Conservation (phyloP, 1,140 invertebrate species). For the Drosophila navojoa region DNA sequence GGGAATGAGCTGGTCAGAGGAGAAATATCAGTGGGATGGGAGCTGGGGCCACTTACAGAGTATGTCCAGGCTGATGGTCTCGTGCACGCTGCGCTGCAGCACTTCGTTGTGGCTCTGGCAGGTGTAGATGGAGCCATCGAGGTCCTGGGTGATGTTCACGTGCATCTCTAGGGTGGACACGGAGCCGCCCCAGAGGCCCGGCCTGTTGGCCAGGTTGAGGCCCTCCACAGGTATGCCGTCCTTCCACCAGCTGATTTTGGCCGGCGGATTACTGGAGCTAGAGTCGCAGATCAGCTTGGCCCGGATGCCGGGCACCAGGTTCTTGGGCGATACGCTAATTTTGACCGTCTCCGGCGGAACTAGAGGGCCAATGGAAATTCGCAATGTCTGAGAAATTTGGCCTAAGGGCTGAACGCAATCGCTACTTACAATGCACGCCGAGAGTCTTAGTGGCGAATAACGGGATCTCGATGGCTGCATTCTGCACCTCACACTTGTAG, state of each 20-base stretch:
- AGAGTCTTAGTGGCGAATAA: slow-evolving; percentile 91
- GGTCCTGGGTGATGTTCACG: slow-evolving; percentile 92
- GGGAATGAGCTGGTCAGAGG: background rate
- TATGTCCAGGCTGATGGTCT: slow-evolving; percentile 94
- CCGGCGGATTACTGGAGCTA: slow-evolving; percentile 95
- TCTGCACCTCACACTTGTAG: slow-evolving; percentile 95
- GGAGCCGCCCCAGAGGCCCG: slow-evolving; percentile 92
- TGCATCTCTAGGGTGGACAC: slow-evolving; percentile 91
- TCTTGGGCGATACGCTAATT: slow-evolving; percentile 90
- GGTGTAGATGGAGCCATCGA: slow-evolving; percentile 94
- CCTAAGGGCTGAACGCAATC: background rate
- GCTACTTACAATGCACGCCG: slow-evolving; percentile 94
- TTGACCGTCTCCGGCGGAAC: slow-evolving; percentile 94
- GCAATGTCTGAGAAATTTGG: background rate
- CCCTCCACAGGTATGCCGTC: slow-evolving; percentile 91
- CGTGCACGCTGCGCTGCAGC: slow-evolving; percentile 92
- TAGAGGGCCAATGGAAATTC: slow-evolving; percentile 83
- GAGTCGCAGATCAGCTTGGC: slow-evolving; percentile 94
- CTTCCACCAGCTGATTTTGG: slow-evolving; percentile 95
- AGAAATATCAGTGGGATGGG: background rate
- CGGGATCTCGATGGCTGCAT: slow-evolving; percentile 94
- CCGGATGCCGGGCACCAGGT: slow-evolving; percentile 89
- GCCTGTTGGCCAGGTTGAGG: slow-evolving; percentile 88
- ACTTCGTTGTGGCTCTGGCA: slow-evolving; percentile 95
- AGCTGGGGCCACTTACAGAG: slow-evolving; percentile 90